Base-by-base conservation (phyloP, 1,140 invertebrate species). In the Rhagoletis zephyria region DNA sequence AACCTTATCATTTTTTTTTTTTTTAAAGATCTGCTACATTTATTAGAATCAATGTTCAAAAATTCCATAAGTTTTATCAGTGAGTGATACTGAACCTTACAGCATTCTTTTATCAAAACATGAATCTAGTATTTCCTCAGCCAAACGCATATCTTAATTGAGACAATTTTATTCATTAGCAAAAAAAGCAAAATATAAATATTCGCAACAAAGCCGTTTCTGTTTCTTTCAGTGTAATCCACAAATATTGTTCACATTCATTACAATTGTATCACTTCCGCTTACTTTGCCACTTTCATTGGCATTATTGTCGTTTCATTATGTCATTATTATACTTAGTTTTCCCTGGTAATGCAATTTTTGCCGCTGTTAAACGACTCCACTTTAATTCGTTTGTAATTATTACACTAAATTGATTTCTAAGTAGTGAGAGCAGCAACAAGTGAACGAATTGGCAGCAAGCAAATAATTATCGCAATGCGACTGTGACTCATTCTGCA, bases 321-420 rank as follows among this genome's bases (percentile, higher is more conserved):
- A 74, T 74, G 67, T 74, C 67, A 74, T 74, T 74, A 74, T 74
- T 74, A 74, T 74, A 30, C 30, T 67, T 67, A 42, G 67, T 10
- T 45, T 2, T 16, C 67, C 48, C 40, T 14, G 6, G 14, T 74
- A 45, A 42, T 42, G 67, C 67, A 4, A 63, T 16, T 63, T n/a
- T 63, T 63, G 61, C 61, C 16, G 61, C 61, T 40, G 45, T 74
- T 74, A 74, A 74, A 74, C 10, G 67, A 48, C 67, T 74, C 30
- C 42, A 74, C 64, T 74, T 74, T 12, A 16, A 48, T 74, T 74
- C 67, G 67, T 74, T 74, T 74, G 67, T 74, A 74, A 74, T 74
- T 74, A 74, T 74, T 74, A 74, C 67, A 42, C 10, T 74, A 74
- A 74, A 74, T 74, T 74, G 67, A 74, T 74, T 74, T 74, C 67